A percentile compares a stretch with the other conserved stretches of the same genome.
Conservation (phyloP, 2,113 vertebrate genomes). For the Zapus hudsonius region DNA sequence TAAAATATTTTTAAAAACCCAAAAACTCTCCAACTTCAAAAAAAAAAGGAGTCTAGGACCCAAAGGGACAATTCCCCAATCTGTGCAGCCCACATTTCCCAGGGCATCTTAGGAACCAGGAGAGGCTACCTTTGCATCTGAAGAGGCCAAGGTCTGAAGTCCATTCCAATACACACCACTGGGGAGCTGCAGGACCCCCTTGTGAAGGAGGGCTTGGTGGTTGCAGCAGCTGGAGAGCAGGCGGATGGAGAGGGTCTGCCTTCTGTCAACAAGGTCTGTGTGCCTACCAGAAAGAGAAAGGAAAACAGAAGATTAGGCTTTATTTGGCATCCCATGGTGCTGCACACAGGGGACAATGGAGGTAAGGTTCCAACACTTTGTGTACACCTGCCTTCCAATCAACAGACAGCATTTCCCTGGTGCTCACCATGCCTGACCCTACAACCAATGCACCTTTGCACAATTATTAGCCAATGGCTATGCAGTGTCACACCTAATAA, state of each 20-base stretch:
- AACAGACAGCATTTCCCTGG: background rate
- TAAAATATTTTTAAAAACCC: no score
- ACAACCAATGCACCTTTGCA: conserved; percentile 13
- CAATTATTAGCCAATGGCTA: conserved; percentile 41
- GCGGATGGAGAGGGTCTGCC: conserved; percentile 68
- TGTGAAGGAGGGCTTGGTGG: background rate
- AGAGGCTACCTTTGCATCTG: conserved; percentile 84
- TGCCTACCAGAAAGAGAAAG: conserved; percentile 78
- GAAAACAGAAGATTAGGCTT: conserved; percentile 48
- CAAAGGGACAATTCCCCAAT: background rate
- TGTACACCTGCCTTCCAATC: background rate
- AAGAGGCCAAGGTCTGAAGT: conserved; percentile 80
- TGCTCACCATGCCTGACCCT: background rate
- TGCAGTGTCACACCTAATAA: background rate
- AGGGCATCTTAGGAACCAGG: background rate
- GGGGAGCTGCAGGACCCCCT: conserved; percentile 39
- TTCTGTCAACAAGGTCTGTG: conserved; percentile 80
- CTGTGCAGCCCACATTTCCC: background rate
- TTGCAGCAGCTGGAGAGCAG: background rate
- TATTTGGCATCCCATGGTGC: background rate
- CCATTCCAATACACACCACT: conserved; percentile 82
- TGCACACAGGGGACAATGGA: background rate
- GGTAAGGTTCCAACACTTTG: background rate
- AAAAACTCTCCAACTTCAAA: fast-evolving
- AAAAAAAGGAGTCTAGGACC: no score